Percentiles rank a stretch among this genome's conserved stretches.
Evolutionary conservation across 1,140 invertebrate genomes (phyloP).

Genomic region (Scaptomyza montana): DNA sequence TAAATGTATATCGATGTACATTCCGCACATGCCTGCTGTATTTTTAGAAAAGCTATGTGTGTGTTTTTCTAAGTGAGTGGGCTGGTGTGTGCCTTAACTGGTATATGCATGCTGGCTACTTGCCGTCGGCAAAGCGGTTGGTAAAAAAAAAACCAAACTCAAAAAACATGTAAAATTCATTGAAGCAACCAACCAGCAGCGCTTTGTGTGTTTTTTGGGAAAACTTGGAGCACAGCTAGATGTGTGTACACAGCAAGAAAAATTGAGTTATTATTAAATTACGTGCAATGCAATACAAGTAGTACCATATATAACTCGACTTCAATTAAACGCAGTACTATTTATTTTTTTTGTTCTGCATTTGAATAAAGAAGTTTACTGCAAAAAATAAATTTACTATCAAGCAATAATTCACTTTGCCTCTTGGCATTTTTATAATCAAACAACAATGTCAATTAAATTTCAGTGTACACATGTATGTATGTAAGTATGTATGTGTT

Average conservation of each 20-base stretch:
- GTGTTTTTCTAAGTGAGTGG: conserved; percentile 7
- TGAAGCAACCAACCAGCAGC: conserved; percentile 47
- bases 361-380: no score
- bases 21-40: conserved; percentile 26
- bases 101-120: conserved; percentile 56
- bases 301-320: no score
- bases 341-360: not conserved
- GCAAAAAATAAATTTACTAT: no score
- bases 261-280: conserved; percentile 1
- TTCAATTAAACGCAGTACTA: not conserved
- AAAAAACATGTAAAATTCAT: conserved; percentile 74
- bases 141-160: conserved; percentile 41
- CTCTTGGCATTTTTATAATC: no score
- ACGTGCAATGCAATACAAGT: not conserved
- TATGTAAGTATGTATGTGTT: not conserved
- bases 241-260: conserved; percentile 1
- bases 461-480: not conserved
- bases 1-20: conserved; percentile 49
- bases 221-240: not conserved
- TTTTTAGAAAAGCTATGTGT: not conserved
- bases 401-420: no score
- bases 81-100: conserved; percentile 26
- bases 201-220: conserved; percentile 10
- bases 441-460: not conserved
- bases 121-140: conserved; percentile 7